Base-by-base conservation (phyloP, 2,888 invertebrate species). In the Eilema caniola region DNA sequence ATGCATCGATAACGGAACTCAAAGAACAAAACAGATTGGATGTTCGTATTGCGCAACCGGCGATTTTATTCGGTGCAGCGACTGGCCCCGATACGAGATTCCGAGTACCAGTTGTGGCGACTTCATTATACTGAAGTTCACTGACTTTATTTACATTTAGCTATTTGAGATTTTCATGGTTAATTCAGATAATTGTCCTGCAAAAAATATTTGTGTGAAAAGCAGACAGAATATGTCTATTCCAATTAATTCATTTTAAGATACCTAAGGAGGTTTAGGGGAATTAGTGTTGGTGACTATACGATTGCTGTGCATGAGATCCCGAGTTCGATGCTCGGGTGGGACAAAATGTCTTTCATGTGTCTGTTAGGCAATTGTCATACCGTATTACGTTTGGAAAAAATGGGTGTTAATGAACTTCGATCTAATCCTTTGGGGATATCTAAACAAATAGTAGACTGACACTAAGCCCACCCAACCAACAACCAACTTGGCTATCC, bases 31-130 rank as follows among this genome's bases (percentile, higher is more conserved):
- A 85, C 79, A 83, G 82, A 85, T 85, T 85, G 85, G 89, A 88
- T 88, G 88, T 86, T 85, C 79, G 72, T 78, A 86, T 91, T 91
- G 90, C 88, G 89, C 84, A 93, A 92, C 88, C 85, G 85, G 84
- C 87, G 84, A 89, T 89, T 88, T 91, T 90, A 90, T 90, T 89
- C 85, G 86, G 85, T 88, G 87, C 88, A 88, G 85, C 85, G 85
- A 80, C 73, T 86, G 90, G 88, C 89, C 89, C 85, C 86, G 83
- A 87, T 90, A 85, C 86, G 73, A 85, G 84, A 86, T 83, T 82
- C 86, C 77, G 75, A 81, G 83, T 82, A 82, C 83, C 82, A 86
- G 83, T 83, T 82, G 84, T 80, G 81, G 88, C 88, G 86, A 89
- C 87, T 89, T 86, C 83, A 88, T 88, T 88, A 85, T 84, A 77